phyloP scores from a whole-genome alignment of 1,140 invertebrate species.

The Rhizoglyphus robini region DNA sequence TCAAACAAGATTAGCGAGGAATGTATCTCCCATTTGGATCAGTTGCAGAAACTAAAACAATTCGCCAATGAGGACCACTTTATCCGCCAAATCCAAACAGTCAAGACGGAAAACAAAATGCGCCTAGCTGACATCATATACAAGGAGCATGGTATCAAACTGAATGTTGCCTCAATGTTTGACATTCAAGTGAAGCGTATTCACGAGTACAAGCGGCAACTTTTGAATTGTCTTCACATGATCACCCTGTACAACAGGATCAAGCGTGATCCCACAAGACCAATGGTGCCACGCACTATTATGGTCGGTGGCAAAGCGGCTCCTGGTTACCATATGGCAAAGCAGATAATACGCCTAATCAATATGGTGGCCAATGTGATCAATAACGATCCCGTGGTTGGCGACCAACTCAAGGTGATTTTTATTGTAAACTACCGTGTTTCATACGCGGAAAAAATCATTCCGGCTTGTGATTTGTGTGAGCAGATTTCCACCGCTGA shows the following conservation, averaged over 20 bases:
- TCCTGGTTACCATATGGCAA: too few relatives aligned
- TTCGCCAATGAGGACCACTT: constrained; percentile 74
- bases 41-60: too few relatives aligned
- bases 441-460: constrained; percentile 92
- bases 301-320: constrained; percentile 95
- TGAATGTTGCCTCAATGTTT: constrained; percentile 89
- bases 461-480: constrained; percentile 93
- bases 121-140: constrained; percentile 70
- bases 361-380: constrained; percentile 76
- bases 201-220: too few relatives aligned
- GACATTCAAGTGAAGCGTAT: constrained; percentile 95
- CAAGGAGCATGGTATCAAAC: constrained; percentile 70
- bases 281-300: constrained; percentile 77
- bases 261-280: constrained; percentile 68
- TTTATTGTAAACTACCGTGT: constrained; percentile 97
- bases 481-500: constrained; percentile 91
- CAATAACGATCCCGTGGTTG: too few relatives aligned
- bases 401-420: too few relatives aligned
- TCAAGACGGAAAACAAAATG: constrained; percentile 96
- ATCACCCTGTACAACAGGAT: constrained; percentile 96
- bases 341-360: constrained; percentile 95
- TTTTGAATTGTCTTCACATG: constrained; percentile 89
- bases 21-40: constrained; percentile 84
- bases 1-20: constrained; percentile 94
- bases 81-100: constrained; percentile 71